Conservation (phyloP, 2,888 invertebrate species). For the Tenthredo scrophulariae region DNA sequence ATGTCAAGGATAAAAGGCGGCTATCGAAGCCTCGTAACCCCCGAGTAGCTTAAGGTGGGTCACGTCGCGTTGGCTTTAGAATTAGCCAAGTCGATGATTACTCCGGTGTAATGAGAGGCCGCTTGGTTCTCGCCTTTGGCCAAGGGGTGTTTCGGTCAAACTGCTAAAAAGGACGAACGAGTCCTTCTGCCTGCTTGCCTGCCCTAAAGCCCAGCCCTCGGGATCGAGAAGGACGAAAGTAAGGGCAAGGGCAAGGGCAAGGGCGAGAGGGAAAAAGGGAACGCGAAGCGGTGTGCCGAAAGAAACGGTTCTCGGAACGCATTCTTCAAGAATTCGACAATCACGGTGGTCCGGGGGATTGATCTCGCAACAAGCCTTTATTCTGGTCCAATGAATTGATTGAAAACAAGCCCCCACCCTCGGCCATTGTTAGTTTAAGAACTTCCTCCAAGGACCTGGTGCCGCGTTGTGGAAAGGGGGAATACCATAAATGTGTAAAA, state of each 20-base stretch:
- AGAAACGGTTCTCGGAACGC: slow-evolving; percentile 55
- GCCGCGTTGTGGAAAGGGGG: neutral
- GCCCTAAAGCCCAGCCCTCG: slow-evolving; percentile 58
- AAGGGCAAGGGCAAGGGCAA: slow-evolving; percentile 8
- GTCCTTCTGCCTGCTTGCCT: slow-evolving; percentile 56
- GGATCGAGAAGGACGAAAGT: slow-evolving; percentile 55
- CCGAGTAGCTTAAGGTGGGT: slow-evolving; percentile 57
- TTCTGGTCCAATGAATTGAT: slow-evolving; percentile 47
- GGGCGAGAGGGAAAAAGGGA: slow-evolving; percentile 13
- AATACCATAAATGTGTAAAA: neutral
- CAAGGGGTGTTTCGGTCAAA: slow-evolving; percentile 49
- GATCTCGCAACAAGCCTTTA: slow-evolving; percentile 51
- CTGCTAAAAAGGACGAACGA: slow-evolving; percentile 58
- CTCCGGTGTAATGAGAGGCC: slow-evolving; percentile 63
- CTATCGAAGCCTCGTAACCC: slow-evolving; percentile 53
- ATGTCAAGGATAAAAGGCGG: slow-evolving; percentile 64
- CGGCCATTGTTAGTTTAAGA: slow-evolving; percentile 34
- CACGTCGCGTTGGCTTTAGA: slow-evolving; percentile 57
- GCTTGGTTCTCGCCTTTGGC: slow-evolving; percentile 53
- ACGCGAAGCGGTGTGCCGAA: slow-evolving; percentile 41
- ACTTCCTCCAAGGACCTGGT: slow-evolving; percentile 13
- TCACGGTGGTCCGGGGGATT: slow-evolving; percentile 61
- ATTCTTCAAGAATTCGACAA: slow-evolving; percentile 62
- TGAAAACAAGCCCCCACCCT: slow-evolving; percentile 34
- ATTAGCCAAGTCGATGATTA: slow-evolving; percentile 63